Percentiles rank a stretch among this genome's conserved stretches.
Conservation (phyloP, 2,797 vertebrate genomes). For the Lacerta bilineata region DNA sequence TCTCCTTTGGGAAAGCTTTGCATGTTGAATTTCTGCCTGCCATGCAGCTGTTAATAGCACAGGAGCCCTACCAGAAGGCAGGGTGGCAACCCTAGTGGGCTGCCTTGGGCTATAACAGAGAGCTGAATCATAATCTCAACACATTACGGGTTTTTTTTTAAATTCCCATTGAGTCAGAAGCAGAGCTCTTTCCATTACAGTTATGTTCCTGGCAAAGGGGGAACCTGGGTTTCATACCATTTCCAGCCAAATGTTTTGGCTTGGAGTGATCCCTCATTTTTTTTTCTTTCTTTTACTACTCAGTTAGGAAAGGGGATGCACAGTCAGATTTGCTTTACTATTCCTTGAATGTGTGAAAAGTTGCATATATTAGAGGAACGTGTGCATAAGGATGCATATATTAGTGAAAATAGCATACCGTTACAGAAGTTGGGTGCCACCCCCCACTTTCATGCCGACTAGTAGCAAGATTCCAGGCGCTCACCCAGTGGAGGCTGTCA, state of each 20-base stretch:
- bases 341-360: too few relatives aligned
- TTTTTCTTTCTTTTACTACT: too few relatives aligned
- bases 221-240: not conserved
- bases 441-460: too few relatives aligned
- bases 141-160: not conserved
- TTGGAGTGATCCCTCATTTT: not conserved
- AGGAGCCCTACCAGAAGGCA: not conserved
- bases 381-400: too few relatives aligned
- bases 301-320: too few relatives aligned
- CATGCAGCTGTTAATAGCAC: too few relatives aligned
- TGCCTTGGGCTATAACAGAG: not conserved
- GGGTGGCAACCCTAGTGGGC: not conserved
- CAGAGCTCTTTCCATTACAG: slow-evolving; percentile 12
- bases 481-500: too few relatives aligned
- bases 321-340: too few relatives aligned
- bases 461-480: too few relatives aligned
- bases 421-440: too few relatives aligned
- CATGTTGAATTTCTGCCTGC: not conserved
- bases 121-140: slow-evolving; percentile 21
- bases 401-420: too few relatives aligned
- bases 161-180: not conserved
- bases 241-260: not conserved
- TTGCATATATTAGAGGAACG: too few relatives aligned
- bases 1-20: not conserved
- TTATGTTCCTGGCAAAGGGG: not conserved